Evolutionary conservation across 2,113 vertebrate genomes (phyloP), one percentile per base, ranked within the genome.

Genomic region (Elephantulus edwardii): DNA sequence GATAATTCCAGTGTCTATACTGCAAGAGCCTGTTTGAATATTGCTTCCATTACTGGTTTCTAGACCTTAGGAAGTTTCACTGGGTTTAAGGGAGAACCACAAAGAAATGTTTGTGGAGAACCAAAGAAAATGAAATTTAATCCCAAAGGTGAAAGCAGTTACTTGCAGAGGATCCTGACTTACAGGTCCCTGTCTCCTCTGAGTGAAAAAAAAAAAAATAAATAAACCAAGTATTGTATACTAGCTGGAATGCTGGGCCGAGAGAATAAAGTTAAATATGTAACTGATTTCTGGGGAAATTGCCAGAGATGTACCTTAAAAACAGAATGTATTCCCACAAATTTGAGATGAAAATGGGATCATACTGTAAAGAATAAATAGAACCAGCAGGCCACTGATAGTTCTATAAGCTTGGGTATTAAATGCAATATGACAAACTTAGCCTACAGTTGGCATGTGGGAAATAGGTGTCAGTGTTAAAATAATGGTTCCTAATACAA

Each of bases 91-190:
- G 84, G 35, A n/a, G 44, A 92, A 76, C 14, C 46, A 58, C n/a
- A 66, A 91, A 92, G 48, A 13, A n/a, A 12, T 79, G 33, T 64
- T 70, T 58, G 8, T 78, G 58, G 35, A n/a, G 85, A 91, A 20
- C 50, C 9, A 17, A 75, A 68, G 46, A 89, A 74, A 86, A 46
- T 20, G 40, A 90, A 92, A 33, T 79, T 88, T 90, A 54, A 81
- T 78, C 74, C 64, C 62, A 77, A 48, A 52, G 33, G 42, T 68
- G 33, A 75, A 89, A 54, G 30, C 38, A 83, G 14, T 94, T 91
- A n/a, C 64, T 76, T 88, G 28, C 44, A 26, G 8, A 89, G 46
- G 17, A 4, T 42, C 54, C 46, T 28, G 42, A 42, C 60, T 58
- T n/a, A n/a, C n/a, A n/a, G 2, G 6, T 82, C 20, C 7, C 7